These are phyloP conservation scores for Dreissena polymorpha DNA, from an alignment of 1,140 invertebrate genomes.

Conservation along the genomic window DNA sequence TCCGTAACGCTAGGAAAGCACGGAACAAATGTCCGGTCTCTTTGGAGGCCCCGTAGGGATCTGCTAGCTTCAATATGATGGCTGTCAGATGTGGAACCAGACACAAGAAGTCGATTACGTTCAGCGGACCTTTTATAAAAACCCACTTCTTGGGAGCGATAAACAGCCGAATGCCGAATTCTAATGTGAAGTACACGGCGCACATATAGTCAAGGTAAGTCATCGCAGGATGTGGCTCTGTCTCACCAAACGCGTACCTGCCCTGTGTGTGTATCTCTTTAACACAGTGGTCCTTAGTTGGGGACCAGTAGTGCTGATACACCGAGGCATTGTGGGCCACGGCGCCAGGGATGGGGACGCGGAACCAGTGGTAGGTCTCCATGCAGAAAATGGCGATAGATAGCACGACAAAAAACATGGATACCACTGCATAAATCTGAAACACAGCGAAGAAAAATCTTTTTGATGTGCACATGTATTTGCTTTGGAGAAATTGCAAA, in stretches of 20 bases:
- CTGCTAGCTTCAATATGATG: slow-evolving; percentile 71
- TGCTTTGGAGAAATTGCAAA: too few relatives aligned
- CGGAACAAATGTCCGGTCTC: slow-evolving; percentile 67
- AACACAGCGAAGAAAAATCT: slow-evolving; percentile 18
- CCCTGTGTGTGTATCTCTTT: slow-evolving; percentile 28
- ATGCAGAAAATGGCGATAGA: slow-evolving; percentile 77
- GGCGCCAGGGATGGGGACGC: slow-evolving; percentile 60
- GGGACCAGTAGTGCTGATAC: slow-evolving; percentile 31
- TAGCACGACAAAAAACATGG: slow-evolving; percentile 76
- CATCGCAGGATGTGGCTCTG: slow-evolving; percentile 71
- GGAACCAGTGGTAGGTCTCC: slow-evolving; percentile 75
- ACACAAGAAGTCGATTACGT: slow-evolving; percentile 77
- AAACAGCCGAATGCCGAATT: slow-evolving; percentile 69
- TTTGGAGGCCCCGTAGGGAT: slow-evolving; percentile 60
- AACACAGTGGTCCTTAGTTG: slow-evolving; percentile 66
- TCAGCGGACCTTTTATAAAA: slow-evolving; percentile 71
- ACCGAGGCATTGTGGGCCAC: slow-evolving; percentile 49
- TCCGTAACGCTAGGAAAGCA: slow-evolving; percentile 70
- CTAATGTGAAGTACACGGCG: slow-evolving; percentile 74
- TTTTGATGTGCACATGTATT: too few relatives aligned
- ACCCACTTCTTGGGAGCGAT: slow-evolving; percentile 71
- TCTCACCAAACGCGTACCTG: slow-evolving; percentile 59
- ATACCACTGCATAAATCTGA: slow-evolving; percentile 74
- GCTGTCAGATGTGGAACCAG: slow-evolving; percentile 74
- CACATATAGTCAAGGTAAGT: slow-evolving; percentile 73